A percentile compares a stretch with the other conserved stretches of the same genome.
Conservation (phyloP, 2,797 vertebrate genomes). For the Taeniopygia guttata region DNA sequence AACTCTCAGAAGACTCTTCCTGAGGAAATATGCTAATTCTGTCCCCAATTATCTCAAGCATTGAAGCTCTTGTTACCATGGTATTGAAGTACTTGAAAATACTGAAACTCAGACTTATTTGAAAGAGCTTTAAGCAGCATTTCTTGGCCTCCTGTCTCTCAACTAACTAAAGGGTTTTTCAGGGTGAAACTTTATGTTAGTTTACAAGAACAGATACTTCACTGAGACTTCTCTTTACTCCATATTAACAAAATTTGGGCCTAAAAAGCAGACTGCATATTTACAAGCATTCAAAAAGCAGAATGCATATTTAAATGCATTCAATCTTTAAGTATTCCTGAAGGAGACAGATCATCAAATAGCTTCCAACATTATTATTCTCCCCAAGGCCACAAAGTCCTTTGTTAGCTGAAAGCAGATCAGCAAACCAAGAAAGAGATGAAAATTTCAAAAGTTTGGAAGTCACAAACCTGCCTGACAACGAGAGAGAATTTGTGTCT, state of each 20-base stretch:
- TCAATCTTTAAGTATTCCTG: background rate
- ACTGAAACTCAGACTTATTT: background rate
- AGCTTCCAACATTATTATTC: background rate
- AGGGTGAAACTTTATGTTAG: background rate
- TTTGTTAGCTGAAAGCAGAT: background rate
- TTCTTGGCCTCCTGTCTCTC: background rate
- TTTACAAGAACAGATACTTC: background rate
- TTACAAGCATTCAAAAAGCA: background rate
- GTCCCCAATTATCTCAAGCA: background rate
- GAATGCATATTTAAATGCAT: background rate
- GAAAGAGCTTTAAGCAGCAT: background rate
- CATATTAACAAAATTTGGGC: background rate
- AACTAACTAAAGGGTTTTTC: background rate
- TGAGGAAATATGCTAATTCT: background rate
- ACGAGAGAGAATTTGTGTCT: background rate
- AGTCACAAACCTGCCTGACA: background rate
- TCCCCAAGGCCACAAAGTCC: background rate
- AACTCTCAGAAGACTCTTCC: background rate
- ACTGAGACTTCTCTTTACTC: background rate
- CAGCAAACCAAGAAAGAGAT: background rate
- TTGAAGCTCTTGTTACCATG: conserved; percentile 17
- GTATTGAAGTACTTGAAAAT: background rate
- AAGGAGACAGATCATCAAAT: background rate
- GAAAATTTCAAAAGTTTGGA: background rate
- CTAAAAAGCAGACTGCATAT: background rate